Evolutionary conservation across 2,113 vertebrate species (phyloP).

Genomic region (Tyrannus savana): DNA sequence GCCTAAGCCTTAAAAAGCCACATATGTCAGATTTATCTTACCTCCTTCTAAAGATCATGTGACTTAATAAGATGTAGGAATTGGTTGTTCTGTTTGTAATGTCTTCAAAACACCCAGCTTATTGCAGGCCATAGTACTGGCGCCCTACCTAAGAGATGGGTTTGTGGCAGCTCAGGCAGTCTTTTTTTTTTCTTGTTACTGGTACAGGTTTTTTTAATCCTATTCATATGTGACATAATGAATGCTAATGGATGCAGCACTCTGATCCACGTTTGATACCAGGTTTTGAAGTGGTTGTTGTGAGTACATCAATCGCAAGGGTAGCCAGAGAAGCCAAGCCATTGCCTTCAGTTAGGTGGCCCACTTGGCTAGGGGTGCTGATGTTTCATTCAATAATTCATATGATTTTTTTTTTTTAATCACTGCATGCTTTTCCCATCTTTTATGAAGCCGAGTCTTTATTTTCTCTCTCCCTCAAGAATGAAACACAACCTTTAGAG

Average conservation of each 20-base stretch:
- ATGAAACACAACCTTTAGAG: neutral
- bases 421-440: accelerated
- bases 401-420: neutral
- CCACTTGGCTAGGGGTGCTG: neutral
- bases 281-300: neutral
- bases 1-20: neutral
- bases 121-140: neutral
- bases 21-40: neutral
- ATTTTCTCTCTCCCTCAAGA: neutral
- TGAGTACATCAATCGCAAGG: neutral
- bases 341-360: neutral
- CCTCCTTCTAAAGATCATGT: neutral
- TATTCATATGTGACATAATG: neutral
- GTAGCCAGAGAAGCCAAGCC: neutral
- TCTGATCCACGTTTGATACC: neutral
- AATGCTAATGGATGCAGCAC: neutral
- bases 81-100: neutral
- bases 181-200: neutral
- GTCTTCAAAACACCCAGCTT: neutral
- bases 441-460: neutral
- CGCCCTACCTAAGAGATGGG: neutral
- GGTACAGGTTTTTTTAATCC: neutral
- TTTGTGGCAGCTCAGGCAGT: neutral
- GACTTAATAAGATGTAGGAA: neutral
- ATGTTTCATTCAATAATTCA: neutral